phyloP scores from a whole-genome alignment of 2,888 invertebrate species.

The Ommatoiulus sabulosus region DNA sequence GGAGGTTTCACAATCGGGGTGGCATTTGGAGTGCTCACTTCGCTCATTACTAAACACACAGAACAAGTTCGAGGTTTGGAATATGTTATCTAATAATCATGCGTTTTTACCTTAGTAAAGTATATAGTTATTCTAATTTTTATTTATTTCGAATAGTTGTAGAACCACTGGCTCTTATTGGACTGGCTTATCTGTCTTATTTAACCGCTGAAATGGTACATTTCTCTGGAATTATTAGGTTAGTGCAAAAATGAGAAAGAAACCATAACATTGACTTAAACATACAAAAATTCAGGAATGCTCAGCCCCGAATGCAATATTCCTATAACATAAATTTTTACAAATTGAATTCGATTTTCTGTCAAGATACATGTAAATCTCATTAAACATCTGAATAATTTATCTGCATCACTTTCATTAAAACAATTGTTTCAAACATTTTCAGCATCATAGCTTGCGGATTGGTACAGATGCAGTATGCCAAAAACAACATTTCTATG shows the following conservation, averaged over 20 bases:
- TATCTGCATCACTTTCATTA: neutral
- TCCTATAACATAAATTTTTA: too few relatives aligned
- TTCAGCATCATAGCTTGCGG: conserved; percentile 72
- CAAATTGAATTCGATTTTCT: neutral
- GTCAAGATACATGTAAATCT: neutral
- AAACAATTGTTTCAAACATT: neutral
- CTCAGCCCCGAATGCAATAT: too few relatives aligned
- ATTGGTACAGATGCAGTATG: conserved; percentile 71
- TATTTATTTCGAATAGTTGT: conserved; percentile 67
- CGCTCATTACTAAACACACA: conserved; percentile 66
- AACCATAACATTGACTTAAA: too few relatives aligned
- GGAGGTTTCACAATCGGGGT: conserved; percentile 71
- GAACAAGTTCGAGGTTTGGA: conserved; percentile 64
- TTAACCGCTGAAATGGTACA: conserved; percentile 72
- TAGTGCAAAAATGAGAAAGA: neutral
- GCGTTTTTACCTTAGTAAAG: neutral
- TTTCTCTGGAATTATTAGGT: conserved; percentile 73
- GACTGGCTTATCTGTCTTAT: conserved; percentile 72
- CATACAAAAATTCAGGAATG: too few relatives aligned
- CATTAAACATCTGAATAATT: conserved; percentile 46
- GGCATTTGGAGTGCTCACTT: conserved; percentile 69
- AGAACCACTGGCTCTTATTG: conserved; percentile 71
- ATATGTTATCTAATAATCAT: neutral
- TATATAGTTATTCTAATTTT: neutral
- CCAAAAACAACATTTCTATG: conserved; percentile 71